phyloP scores from a whole-genome alignment of 1,140 invertebrate genomes.

The Phymorhynchus buccinoides region DNA sequence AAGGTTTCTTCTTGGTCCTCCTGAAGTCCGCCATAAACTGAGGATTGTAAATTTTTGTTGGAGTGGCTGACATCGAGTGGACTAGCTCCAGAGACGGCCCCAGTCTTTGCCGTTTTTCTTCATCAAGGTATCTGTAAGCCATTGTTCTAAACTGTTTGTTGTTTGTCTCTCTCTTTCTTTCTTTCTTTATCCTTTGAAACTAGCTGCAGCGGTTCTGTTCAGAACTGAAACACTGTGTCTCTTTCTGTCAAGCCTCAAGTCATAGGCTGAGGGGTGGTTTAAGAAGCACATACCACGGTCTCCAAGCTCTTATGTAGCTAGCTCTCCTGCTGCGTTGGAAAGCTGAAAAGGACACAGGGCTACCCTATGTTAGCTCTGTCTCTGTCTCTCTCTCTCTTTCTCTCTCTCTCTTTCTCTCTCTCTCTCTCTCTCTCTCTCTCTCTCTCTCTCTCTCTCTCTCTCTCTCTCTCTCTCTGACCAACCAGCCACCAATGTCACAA shows the following conservation, averaged over 20 bases:
- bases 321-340: background rate
- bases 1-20: too few species aligned
- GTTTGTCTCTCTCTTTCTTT: background rate
- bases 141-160: background rate
- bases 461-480: too few species aligned
- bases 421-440: too few species aligned
- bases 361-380: background rate
- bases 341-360: background rate
- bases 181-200: background rate
- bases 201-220: background rate
- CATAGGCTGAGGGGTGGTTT: background rate
- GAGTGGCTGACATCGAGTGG: slow-evolving; percentile 20
- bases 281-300: background rate
- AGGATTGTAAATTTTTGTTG: slow-evolving; percentile 18
- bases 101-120: too few species aligned
- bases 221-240: too few species aligned
- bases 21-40: too few species aligned
- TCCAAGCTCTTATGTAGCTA: background rate
- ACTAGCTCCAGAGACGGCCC: background rate
- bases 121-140: slow-evolving; percentile 17
- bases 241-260: background rate
- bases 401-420: too few species aligned
- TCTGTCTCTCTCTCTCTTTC: background rate
- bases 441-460: too few species aligned
- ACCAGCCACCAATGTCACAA: too few species aligned